Evolutionary conservation across 2,797 vertebrate species (phyloP).

Genomic region (Gastrophryne carolinensis): DNA sequence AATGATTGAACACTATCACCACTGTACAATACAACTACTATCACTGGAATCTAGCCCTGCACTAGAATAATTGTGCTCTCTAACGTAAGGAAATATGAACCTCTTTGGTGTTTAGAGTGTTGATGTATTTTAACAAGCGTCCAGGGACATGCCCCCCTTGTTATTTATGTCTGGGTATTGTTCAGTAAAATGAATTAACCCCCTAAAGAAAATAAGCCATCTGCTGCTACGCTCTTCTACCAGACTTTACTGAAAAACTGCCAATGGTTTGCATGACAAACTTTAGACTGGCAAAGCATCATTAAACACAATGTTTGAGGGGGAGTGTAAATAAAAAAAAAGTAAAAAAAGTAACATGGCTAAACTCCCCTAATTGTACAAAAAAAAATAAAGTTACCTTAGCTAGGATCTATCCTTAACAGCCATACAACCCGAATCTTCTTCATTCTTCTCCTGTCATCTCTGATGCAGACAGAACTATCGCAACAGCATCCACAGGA

Average conservation of each 20-base stretch:
- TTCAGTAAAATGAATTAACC: slow-evolving; percentile 51
- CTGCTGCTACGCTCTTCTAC: slow-evolving; percentile 47
- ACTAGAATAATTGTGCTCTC: slow-evolving; percentile 1
- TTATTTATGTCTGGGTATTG: slow-evolving; percentile 51
- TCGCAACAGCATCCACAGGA: too few species aligned
- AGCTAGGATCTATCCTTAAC: too few species aligned
- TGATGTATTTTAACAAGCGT: slow-evolving; percentile 34
- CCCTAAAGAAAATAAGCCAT: slow-evolving; percentile 49
- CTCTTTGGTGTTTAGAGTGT: slow-evolving; percentile 16
- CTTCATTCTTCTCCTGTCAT: too few species aligned
- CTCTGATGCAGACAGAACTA: too few species aligned
- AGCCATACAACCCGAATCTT: too few species aligned
- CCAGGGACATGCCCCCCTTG: slow-evolving; percentile 44
- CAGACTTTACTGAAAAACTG: slow-evolving; percentile 36
- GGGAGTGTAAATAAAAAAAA: neutral
- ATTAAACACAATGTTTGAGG: slow-evolving; percentile 29
- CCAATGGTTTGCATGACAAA: slow-evolving; percentile 42
- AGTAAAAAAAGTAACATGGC: too few species aligned
- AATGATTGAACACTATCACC: slow-evolving; percentile 6
- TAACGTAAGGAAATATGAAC: slow-evolving; percentile 25
- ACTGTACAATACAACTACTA: slow-evolving; percentile 12
- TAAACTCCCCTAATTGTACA: too few species aligned
- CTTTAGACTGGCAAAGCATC: slow-evolving; percentile 35
- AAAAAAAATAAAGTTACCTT: too few species aligned
- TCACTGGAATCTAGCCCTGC: neutral